Evolutionary conservation across 2,888 invertebrate species (phyloP), one percentile per base, ranked within the genome.

Genomic region (Bursaphelenchus okinawaensis): DNA sequence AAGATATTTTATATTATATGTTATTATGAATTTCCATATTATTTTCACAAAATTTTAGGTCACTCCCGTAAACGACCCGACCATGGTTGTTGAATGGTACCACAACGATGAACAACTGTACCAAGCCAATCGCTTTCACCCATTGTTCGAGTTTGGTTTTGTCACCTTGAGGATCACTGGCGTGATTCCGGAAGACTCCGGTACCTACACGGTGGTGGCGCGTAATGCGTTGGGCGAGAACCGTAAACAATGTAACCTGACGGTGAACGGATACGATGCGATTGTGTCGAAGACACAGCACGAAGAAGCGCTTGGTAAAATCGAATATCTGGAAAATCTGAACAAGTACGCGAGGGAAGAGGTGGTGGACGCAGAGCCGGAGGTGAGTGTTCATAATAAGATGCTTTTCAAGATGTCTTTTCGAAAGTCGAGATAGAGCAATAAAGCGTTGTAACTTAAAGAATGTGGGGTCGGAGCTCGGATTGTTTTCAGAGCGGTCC

Each of bases 31-130:
- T 24, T 50, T 6, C 63, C 16, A 8, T 57, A 24, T 55, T 68
- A 28, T n/a, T 66, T 66, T n/a, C n/a, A 62, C 4, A 68, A 27
- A 20, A 23, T 29, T 63, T 31, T 62, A 75, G 68, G 63, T 98
- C 29, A 91, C 92, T 0, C 96, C 98, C 0, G 91, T 95, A 23
- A 94, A 95, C 80, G 98, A 98, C 84, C 93, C 96, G 4, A 93
- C 93, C 0, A 95, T 98, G 95, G 89, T 90, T 74, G 93, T 98
- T 9, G 95, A 96, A 85, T 98, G 96, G 98, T 16, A 56, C 85
- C 90, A 92, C 84, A 92, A 98, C 85, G 95, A 93, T 61, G 88
- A 89, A 79, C 93, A 94, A 2, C 89, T 98, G 78, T 90, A 90
- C 24, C 77, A 76, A 52, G 81, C 78, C 62, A 72, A 72, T 66